Evolutionary conservation across 1,140 invertebrate species (phyloP), one percentile per base, ranked within the genome.

Genomic region (Rhopalosiphum maidis): DNA sequence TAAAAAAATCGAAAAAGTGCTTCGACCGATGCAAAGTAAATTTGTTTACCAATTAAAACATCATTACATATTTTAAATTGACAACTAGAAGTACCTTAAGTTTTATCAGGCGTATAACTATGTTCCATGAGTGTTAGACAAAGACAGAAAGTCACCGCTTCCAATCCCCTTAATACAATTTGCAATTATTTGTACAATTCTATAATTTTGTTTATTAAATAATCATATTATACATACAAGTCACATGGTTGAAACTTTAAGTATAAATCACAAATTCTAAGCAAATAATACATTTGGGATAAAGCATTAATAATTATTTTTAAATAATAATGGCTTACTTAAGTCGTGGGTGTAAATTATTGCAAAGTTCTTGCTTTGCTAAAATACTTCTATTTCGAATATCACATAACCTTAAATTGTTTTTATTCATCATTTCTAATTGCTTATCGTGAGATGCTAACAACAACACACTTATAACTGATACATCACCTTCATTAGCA

Each of bases 311-410:
- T 54, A 21, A 30, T 68, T n/a, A 46, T 68, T 30, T 77, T 35
- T 86, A 46, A 25, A 43, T 0, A 30, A 86, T 18, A 55, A 94
- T 25, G 54, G 89, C 96, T 96, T 94, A 97, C 96, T 97, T 97
- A 55, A 99, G 95, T 94, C 98, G 96, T 55, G 96, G 96, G 95
- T 98, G 97, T 43, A 99, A 95, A 95, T 98, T 99, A 25, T 96
- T 95, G 37, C 97, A 97, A 0, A 99, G 95, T 95, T 99, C 98
- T 93, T 98, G 97, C 95, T 99, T 99, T 0, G 98, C 98, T 94
- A 96, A 97, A 18, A 96, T 96, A 94, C 98, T 98, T 46, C 98
- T 96, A 23, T 96, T 96, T 82, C 97, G 96, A 93, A 98, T 98
- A 94, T 99, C 98, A 35, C 97, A 93, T 60, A 86, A 87, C 18